Base-by-base conservation (phyloP, 1,140 invertebrate genomes). In the Drosophila sp. region DNA sequence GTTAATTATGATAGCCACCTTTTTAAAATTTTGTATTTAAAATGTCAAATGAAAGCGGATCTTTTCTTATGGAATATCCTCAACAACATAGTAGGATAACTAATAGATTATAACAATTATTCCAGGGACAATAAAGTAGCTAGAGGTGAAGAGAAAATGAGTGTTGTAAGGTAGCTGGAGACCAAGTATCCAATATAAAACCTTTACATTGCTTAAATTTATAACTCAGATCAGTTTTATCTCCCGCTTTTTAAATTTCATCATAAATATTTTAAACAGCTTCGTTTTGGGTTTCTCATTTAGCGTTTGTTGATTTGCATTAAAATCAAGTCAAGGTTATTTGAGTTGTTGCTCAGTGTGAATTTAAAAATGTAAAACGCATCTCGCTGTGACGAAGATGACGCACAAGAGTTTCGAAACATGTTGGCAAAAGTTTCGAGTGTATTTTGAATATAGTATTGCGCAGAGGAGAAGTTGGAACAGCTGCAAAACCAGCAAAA, bases 241-340 rank as follows among this genome's bases (percentile, higher is more conserved):
- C 16, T 46, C 18, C 32, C 34, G 6, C 56, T 18, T 16, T 18
- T 50, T 50, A 54, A 76, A 57, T 83, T 83, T 83, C 72, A 80
- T 80, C 69, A 80, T 80, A 63, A 36, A 36, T 80, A 75, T 79
- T 54, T 54, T 6, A 34, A 45, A 58, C 57, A 48, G 43, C 56
- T 59, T 66, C 41, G 40, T 54, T 65, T 18, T 41, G 48, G 9
- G 48, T 45, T 45, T 51, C 46, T 79, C 51, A 72, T 54, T 80
- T 27, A 59, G 53, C 40, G 61, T 25, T 50, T 53, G 46, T 76
- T 36, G 50, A 86, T 86, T 87, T 86, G 56, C 83, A 86, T 87
- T 63, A 63, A 76, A 86, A 86, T 76, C 40, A 58, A 86, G 82
- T 86, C 82, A 86, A 86, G 82, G 82, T 82, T 86, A 61, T 59